Evolutionary conservation across 2,113 vertebrate species (phyloP), one percentile per base, ranked within the genome.

Genomic region (Vidua chalybeata): DNA sequence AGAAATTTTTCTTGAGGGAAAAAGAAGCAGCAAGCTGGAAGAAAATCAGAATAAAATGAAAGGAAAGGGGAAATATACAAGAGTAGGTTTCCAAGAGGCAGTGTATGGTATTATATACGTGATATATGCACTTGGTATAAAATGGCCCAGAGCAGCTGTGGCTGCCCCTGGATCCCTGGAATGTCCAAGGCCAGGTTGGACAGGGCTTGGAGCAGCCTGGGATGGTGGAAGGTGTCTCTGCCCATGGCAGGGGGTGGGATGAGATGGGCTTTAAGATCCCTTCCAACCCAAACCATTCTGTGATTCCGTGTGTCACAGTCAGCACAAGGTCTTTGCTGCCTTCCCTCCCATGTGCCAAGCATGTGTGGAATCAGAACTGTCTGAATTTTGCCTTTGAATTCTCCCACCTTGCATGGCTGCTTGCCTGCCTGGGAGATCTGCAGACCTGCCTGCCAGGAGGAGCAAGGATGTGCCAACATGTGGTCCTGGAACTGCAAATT

Each of bases 151-250:
- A 41, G 19, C 0, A 83, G 24, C 39, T 76, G 78, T 6, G 62
- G 54, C 69, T 75, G 54, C 8, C 5, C 16, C 39, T 49, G 73
- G 20, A 46, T 21, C 39, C 6, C 28, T 89, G 28, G 39, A 5
- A 62, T 55, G 55, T 1, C 24, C 69, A 54, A 61, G 30, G n/a
- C 28, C 17, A 18, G 62, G 5, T 0, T 68, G 69, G 51, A 45
- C 0, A 0, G 13, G 20, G 19, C 28, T 78, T 46, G 73, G 45
- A 66, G 27, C 22, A 43, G 0, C 12, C 37, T 52, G 77, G 61
- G 68, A 15, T 1, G 8, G 15, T 33, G 43, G 51, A 13, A 87
- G 10, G 13, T 61, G 73, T 61, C 63, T 11, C 37, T 45, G 33
- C 54, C 54, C 33, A 4, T 31, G 52, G 20, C 39, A 54, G 9